A percentile compares a stretch with the other conserved stretches of the same genome.
Conservation (phyloP, 2,888 invertebrate species). For the Ophioninae sp. region DNA sequence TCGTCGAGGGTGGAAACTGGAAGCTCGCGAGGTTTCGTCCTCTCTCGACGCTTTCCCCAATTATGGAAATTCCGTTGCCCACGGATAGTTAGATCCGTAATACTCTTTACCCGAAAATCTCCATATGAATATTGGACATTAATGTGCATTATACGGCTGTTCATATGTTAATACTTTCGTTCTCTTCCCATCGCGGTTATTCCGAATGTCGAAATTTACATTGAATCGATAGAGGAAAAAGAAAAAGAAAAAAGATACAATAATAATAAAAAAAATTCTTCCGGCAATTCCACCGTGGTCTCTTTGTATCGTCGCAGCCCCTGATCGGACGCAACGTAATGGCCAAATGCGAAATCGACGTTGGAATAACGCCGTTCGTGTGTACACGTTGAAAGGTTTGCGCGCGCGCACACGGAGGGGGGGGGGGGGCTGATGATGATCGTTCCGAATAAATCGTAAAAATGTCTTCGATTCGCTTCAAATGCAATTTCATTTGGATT, state of each 20-base stretch:
- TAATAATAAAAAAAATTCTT: conserved; percentile 2
- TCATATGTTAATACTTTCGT: conserved; percentile 75
- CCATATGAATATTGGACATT: conserved; percentile 77
- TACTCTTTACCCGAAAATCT: conserved; percentile 73
- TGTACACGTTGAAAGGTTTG: conserved; percentile 19
- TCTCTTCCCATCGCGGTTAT: conserved; percentile 34
- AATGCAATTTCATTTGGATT: conserved; percentile 15
- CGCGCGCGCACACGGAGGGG: too few relatives aligned
- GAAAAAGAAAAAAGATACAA: too few relatives aligned
- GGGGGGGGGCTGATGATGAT: conserved; percentile 8
- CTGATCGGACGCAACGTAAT: conserved; percentile 31
- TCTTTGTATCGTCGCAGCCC: conserved; percentile 17
- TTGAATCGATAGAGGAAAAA: conserved; percentile 56
- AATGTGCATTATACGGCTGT: conserved; percentile 73
- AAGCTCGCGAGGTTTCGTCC: conserved; percentile 50
- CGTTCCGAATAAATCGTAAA: background rate
- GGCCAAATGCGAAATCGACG: conserved; percentile 35
- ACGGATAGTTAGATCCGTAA: conserved; percentile 77
- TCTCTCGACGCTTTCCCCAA: conserved; percentile 70
- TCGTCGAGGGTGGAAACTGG: conserved; percentile 46
- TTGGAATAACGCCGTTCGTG: conserved; percentile 17
- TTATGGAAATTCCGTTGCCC: conserved; percentile 76
- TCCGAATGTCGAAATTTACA: conserved; percentile 66
- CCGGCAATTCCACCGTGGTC: conserved; percentile 14
- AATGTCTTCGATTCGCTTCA: background rate